Base-by-base conservation (phyloP, 2,888 invertebrate species). In the Yponomeuta evonymella region DNA sequence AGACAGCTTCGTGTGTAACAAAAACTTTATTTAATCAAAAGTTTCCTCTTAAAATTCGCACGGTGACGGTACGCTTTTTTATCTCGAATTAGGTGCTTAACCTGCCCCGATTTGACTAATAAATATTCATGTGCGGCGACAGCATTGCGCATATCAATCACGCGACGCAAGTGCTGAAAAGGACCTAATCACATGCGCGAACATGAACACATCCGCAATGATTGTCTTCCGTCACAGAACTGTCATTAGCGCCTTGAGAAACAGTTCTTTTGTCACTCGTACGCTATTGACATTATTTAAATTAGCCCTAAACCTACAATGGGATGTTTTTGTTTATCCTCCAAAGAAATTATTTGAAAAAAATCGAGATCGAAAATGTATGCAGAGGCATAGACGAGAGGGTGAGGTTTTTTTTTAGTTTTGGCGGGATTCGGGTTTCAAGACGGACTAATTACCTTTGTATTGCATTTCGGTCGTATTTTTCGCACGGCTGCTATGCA, bases 111-210 rank as follows among this genome's bases (percentile, higher is more conserved):
- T 79, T 73, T 72, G 71, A 63, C 62, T 77, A 85, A 90, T 86
- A 88, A 89, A 70, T 90, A 91, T 90, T 90, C 90, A 90, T 86
- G 85, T 81, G 83, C 78, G 75, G 76, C 77, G 79, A 84, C 85
- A 79, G 78, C 81, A 90, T 90, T 90, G 84, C 87, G 90, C 90
- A 90, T 91, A 91, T 91, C 91, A 91, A 90, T 90, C 90, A 88
- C 85, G 75, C 74, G 74, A 73, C 78, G 81, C 86, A 86, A 87
- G 86, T 88, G 88, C 79, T 84, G 87, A 88, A 81, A 86, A 90
- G 86, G 77, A 82, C 81, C 81, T 88, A 89, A 90, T 90, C 82
- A 77, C 79, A 90, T 90, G 90, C 90, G 83, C 78, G 82, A 77
- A 82, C 91, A 87, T 78, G 82, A 77, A 83, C 91, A 86, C 87